Percentiles rank a stretch among this genome's conserved stretches.
Conservation (phyloP, 2,797 vertebrate genomes). For the Menidia menidia region DNA sequence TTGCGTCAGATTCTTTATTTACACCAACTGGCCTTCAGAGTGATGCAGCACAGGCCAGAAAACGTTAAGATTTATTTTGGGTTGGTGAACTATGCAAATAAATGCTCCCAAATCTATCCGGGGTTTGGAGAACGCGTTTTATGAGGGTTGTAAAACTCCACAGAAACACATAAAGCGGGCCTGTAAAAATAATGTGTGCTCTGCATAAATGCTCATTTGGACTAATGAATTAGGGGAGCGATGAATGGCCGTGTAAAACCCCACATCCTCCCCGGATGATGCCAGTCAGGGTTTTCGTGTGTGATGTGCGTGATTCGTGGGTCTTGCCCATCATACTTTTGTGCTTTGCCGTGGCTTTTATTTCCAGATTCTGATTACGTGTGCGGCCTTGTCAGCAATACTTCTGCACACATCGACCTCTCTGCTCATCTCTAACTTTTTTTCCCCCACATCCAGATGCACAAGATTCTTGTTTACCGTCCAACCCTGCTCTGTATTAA, state of each 20-base stretch:
- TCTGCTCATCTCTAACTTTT: constrained; percentile 23
- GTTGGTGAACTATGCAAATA: constrained; percentile 82
- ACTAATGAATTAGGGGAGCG: constrained; percentile 81
- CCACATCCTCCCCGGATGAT: constrained; percentile 67
- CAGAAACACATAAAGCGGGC: constrained; percentile 82
- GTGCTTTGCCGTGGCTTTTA: constrained; percentile 1
- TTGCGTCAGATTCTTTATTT: constrained; percentile 39
- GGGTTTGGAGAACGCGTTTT: constrained; percentile 83
- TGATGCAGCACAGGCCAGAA: constrained; percentile 49
- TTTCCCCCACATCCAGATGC: not conserved
- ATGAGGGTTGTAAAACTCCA: constrained; percentile 80
- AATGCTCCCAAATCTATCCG: constrained; percentile 81
- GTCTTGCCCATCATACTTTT: not conserved
- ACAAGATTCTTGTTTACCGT: too few relatives aligned
- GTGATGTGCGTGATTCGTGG: constrained; percentile 45
- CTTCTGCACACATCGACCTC: not conserved
- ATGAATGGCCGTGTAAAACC: constrained; percentile 68
- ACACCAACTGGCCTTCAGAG: constrained; percentile 29
- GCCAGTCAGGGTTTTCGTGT: constrained; percentile 41
- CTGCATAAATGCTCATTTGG: constrained; percentile 81
- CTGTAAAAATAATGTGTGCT: constrained; percentile 81
- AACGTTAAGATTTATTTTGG: constrained; percentile 73
- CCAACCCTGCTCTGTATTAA: too few relatives aligned
- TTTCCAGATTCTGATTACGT: constrained; percentile 2
- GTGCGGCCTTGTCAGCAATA: constrained; percentile 13